Evolutionary conservation across 2,113 vertebrate species (phyloP), one percentile per base, ranked within the genome.

Genomic region (Lanius collurio): DNA sequence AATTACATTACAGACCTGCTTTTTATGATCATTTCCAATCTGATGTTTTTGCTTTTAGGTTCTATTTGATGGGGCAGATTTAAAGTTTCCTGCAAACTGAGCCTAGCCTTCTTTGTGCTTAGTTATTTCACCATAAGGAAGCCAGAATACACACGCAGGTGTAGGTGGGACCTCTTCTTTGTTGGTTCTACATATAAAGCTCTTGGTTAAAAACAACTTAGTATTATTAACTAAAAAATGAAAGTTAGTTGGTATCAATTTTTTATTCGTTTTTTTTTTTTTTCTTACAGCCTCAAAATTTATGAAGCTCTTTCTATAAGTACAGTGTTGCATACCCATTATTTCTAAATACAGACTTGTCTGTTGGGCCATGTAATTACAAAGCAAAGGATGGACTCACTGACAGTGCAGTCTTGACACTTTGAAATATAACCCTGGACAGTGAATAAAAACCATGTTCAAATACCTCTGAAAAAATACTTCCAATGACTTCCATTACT

Each of bases 331-430:
- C 2, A 26, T 67, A 71, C 55, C 2, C 10, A 4, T 53, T 62
- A n/a, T 53, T 80, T 80, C 13, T 76, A 63, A 80, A 41, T 42
- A 50, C 27, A 52, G 47, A 33, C 26, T 15, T 74, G 60, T 9
- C 20, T 71, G 15, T 53, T 76, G 17, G 14, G n/a, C 49, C 7
- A 2, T 57, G 1, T 47, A 78, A 68, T 85, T 91, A 68, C 12
- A 27, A 35, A 82, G 21, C 0, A 7, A 50, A 75, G 33, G 23
- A 33, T 5, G 31, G 13, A 28, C 18, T 42, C 23, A 13, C 11
- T 73, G 64, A 1, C 2, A 0, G 15, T 46, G 47, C 1, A 2
- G 17, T 70, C 14, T 42, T 55, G 42, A n/a, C 41, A 20, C 39
- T 90, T 77, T n/a, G 37, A 47, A 79, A 31, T 75, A 19, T 13